Conservation (phyloP, 2,113 vertebrate genomes). For the Rhipidura dahli region DNA sequence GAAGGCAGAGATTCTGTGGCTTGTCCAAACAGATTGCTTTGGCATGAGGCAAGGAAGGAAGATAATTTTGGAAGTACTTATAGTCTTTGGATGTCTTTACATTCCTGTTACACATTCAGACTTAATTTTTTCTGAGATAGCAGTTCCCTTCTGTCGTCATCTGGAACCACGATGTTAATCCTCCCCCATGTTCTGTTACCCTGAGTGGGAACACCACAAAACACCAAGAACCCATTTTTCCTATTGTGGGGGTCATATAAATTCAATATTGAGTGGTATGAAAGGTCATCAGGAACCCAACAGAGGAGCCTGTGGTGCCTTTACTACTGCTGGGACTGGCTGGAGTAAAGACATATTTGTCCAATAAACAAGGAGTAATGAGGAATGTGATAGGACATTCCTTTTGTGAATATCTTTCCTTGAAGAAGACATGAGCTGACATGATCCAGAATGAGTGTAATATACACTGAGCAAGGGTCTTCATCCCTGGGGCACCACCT, state of each 20-base stretch:
- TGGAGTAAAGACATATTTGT: background rate
- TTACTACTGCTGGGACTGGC: background rate
- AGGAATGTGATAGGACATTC: background rate
- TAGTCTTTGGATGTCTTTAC: background rate
- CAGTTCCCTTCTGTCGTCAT: background rate
- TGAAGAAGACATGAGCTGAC: background rate
- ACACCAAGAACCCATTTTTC: background rate
- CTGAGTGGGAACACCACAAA: background rate
- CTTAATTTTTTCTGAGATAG: background rate
- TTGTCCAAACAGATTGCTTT: background rate
- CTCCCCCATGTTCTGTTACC: background rate
- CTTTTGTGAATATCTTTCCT: background rate
- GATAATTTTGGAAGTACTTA: background rate
- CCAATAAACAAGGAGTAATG: background rate
- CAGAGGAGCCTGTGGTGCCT: background rate
- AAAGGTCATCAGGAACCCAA: background rate
- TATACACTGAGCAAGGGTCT: accelerated
- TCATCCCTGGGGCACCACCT: background rate
- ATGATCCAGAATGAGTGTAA: background rate
- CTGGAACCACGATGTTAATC: background rate
- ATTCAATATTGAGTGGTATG: background rate
- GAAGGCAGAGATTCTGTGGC: background rate
- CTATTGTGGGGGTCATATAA: background rate
- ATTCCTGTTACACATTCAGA: background rate
- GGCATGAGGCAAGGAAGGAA: background rate